Conservation (phyloP, 2,888 invertebrate genomes). For the Spilosoma lubricipeda region DNA sequence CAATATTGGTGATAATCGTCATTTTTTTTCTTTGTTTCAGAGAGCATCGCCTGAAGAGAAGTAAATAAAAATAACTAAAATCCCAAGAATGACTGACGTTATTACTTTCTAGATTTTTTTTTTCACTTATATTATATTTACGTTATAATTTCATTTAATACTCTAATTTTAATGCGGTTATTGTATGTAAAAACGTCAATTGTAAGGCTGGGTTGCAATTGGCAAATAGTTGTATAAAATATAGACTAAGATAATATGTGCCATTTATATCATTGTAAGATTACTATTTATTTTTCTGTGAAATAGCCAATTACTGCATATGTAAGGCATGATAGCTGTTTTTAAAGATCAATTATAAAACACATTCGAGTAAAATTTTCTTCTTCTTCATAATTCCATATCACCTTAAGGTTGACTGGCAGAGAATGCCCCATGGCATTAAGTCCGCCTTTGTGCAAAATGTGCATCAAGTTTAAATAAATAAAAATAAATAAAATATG, state of each 20-base stretch:
- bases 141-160: slow-evolving; percentile 62
- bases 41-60: slow-evolving; percentile 71
- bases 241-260: slow-evolving; percentile 71
- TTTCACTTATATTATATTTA: slow-evolving; percentile 41
- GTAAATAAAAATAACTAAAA: slow-evolving; percentile 55
- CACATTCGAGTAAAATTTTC: background rate
- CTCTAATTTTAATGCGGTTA: slow-evolving; percentile 55
- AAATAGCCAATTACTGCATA: background rate
- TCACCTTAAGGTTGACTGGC: too few species aligned
- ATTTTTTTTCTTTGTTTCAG: slow-evolving; percentile 60
- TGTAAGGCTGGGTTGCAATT: slow-evolving; percentile 85
- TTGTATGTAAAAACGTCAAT: slow-evolving; percentile 66
- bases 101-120: slow-evolving; percentile 49
- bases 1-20: too few species aligned
- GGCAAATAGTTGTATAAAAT: slow-evolving; percentile 69
- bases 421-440: too few species aligned
- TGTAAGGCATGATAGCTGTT: too few species aligned
- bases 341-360: background rate
- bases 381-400: too few species aligned
- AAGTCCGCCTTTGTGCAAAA: too few species aligned
- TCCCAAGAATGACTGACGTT: slow-evolving; percentile 71
- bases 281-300: slow-evolving; percentile 13
- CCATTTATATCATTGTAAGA: slow-evolving; percentile 58
- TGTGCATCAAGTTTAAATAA: too few species aligned
- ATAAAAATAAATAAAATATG: too few species aligned